Base-by-base conservation (phyloP, 1,140 invertebrate genomes). In the Drosophila orosa region DNA sequence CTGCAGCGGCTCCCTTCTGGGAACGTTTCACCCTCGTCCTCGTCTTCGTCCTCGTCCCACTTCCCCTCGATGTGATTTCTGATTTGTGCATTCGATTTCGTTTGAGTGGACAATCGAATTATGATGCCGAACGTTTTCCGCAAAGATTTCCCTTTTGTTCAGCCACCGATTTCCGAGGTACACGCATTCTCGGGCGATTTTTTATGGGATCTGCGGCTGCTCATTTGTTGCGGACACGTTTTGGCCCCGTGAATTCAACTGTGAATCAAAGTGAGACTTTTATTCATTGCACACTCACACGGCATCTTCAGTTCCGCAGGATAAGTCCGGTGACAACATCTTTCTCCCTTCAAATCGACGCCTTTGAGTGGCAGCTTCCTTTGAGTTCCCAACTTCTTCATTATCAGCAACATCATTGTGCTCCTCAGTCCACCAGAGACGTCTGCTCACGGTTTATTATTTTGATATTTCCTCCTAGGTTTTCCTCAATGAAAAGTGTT, bases 51-150 rank as follows among this genome's bases (percentile, higher is more conserved):
- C 55, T 27, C 35, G 45, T 13, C 45, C 39, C 29, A 37, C 29
- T 50, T 78, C 71, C 57, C 59, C 72, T 56, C 61, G 61, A 65
- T 73, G 61, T 68, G 77, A 85, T 71, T 62, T 27, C 37, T 78
- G 62, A 74, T 85, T 87, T 86, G 79, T 86, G 79, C 83, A 87
- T 87, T 86, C 83, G 79, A 87, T 86, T 86, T 87, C 84, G 67
- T 87, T 89, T 89, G 83, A 89, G 83, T 89, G 84, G 84, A 89
- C 80, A 87, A 87, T 87, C 84, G 84, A 89, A 89, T 87, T 89
- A 87, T 84, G 73, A 80, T 62, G 68, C 78, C 74, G 66, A 67
- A 58, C 65, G 74, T 89, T 84, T 73, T 59, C 61, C 7, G 42
- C 42, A 25, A 39, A 45, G 45, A 54, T 52, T 67, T 63, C 35